phyloP scores from a whole-genome alignment of 92 coral and sea anemone species.

The Phenganax marumi region DNA sequence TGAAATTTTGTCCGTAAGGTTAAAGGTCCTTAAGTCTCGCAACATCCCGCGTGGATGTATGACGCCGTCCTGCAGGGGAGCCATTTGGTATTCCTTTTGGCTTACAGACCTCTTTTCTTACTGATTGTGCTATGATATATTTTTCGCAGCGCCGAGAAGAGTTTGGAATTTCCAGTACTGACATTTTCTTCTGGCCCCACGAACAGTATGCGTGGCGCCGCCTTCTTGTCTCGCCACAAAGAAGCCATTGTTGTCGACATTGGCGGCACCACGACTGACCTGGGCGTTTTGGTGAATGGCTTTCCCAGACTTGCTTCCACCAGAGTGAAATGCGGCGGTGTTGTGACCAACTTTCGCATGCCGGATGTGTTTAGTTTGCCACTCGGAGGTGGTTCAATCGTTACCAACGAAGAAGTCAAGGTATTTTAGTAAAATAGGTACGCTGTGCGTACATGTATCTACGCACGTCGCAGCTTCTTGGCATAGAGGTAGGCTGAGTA shows the following conservation, averaged over 20 bases:
- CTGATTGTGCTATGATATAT: not conserved
- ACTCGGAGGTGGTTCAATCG: constrained; percentile 91
- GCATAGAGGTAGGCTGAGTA: too few relatives aligned
- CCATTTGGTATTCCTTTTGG: too few relatives aligned
- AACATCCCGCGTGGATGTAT: too few relatives aligned
- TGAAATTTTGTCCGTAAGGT: too few relatives aligned
- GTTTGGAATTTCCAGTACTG: constrained; percentile 75
- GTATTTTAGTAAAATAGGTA: not conserved
- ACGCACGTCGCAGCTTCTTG: too few relatives aligned
- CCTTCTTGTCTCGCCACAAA: constrained; percentile 67
- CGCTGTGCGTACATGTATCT: not conserved
- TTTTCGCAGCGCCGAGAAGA: constrained; percentile 61
- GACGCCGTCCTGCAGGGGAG: too few relatives aligned
- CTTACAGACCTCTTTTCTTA: too few relatives aligned
- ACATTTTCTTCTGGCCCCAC: constrained; percentile 97
- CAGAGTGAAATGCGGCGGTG: constrained; percentile 94
- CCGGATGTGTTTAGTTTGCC: constrained; percentile 93
- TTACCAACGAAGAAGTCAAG: not conserved
- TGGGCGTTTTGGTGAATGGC: constrained; percentile 78
- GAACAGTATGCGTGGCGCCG: constrained; percentile 96
- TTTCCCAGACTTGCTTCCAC: constrained; percentile 89
- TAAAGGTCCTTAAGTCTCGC: too few relatives aligned
- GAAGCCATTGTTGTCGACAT: constrained; percentile 94
- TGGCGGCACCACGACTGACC: constrained; percentile 90
- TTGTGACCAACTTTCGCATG: constrained; percentile 90